Base-by-base conservation (phyloP, 2,797 vertebrate genomes). In the Calcarius lapponicus region DNA sequence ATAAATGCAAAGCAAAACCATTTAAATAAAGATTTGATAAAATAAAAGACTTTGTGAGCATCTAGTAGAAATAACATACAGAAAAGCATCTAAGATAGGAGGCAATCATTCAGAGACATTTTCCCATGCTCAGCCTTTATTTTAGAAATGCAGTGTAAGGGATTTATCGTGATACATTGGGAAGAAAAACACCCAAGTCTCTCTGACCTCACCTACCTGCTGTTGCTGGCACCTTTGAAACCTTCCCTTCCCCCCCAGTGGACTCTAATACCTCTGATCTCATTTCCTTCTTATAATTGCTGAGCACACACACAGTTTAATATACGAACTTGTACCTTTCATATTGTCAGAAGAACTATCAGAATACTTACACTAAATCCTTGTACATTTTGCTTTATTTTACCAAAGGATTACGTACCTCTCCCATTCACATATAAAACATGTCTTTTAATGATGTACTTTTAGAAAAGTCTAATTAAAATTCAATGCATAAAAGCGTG, bases 401-500 rank as follows among this genome's bases (percentile, higher is more conserved):
- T 94, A 97, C 93, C 62, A 89, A 94, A 88, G 86, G 93, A 95
- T 97, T 97, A 94, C 91, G 60, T 80, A 94, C 95, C 94, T 96
- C 73, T 94, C 93, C 84, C 66, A 66, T 54, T 96, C 94, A 87
- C 86, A 72, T 94, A 91, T 95, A 96, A 97, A 95, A 94, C 93
- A 84, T 66, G 92, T 71, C 86, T 95, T 97, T 97, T 97, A 97
- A 95, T 93, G 93, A 96, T 90, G 94, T 97, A 92, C 94, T 95
- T 95, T 93, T 96, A 82, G 94, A 95, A 88, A 88, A 97, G 93
- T 80, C 95, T 97, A 96, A 98, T 98, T 97, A 97, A 96, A 97
- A 97, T 97, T 97, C 97, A 95, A 76, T 87, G 94, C 93, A 95
- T 95, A 97, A 94, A 96, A 96, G 93, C 48, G 43, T 92, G 95